Evolutionary conservation across 1,140 invertebrate species (phyloP).

Genomic region (Aradophagus sp.): DNA sequence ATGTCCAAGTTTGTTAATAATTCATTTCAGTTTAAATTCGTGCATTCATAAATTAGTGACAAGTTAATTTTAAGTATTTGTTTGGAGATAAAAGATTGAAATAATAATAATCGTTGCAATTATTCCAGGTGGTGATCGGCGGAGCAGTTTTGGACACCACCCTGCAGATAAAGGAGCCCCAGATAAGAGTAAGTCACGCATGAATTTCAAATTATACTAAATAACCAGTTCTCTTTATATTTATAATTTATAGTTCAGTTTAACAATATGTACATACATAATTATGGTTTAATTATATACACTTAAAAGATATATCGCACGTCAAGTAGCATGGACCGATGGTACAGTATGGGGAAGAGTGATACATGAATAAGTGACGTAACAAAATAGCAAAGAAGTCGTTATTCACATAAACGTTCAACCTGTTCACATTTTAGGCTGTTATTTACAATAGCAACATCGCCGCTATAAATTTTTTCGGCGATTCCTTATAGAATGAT

Average conservation of each 20-base stretch:
- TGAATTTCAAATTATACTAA: conserved; percentile 69
- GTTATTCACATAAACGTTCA: conserved; percentile 37
- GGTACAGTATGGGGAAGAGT: conserved; percentile 62
- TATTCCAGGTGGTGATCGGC: conserved; percentile 84
- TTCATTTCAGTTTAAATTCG: too few species aligned
- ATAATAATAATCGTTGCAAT: conserved; percentile 1
- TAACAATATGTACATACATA: conserved; percentile 70
- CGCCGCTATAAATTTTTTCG: conserved; percentile 4
- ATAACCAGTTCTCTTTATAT: conserved; percentile 72
- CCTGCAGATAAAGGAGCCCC: conserved; percentile 78
- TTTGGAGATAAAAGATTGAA: too few species aligned
- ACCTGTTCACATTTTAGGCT: conserved; percentile 16
- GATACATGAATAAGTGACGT: conserved; percentile 39
- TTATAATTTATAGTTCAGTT: conserved; percentile 68
- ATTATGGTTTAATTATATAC: conserved; percentile 69
- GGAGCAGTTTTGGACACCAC: conserved; percentile 87
- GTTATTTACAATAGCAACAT: conserved; percentile 42
- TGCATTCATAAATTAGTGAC: too few species aligned
- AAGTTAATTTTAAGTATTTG: too few species aligned
- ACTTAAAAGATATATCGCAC: conserved; percentile 62
- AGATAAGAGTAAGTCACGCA: conserved; percentile 80
- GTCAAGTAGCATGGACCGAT: conserved; percentile 57
- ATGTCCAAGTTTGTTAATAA: too few species aligned
- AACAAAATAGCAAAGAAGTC: conserved; percentile 38
- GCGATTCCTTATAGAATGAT: too few species aligned